Base-by-base conservation (phyloP, 2,113 vertebrate genomes). In the human (Homo sapiens) region DNA sequence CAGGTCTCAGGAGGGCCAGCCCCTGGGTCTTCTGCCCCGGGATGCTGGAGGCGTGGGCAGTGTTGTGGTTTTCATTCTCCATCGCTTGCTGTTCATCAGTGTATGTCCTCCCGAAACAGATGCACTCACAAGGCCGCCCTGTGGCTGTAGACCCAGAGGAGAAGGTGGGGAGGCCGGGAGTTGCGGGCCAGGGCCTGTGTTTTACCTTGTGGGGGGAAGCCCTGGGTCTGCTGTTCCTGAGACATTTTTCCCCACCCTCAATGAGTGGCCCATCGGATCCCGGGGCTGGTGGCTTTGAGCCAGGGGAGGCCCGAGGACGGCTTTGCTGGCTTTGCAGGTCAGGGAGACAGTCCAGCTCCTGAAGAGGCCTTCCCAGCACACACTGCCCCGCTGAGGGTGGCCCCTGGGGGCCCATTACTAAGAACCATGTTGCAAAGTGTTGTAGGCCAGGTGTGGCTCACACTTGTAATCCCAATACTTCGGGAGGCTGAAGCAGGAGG, bases 41-140 rank as follows among this genome's bases (percentile, higher is more conserved):
- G 80, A 12, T 38, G 3, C 35, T 2, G 80, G 43, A 52, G 93
- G 13, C 23, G 0, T 5, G 1, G 61, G 9, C 1, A 1, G 13
- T 0, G 1, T 8, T 5, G 3, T 14, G 85, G 45, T 55, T 76
- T 90, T 61, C 43, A 0, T 6, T 7, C 20, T 7, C 13, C 5
- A 1, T 1, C 2, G 25, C 45, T 43, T 12, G 9, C 3, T 6
- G 0, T 10, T 7, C n/a, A 0, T n/a, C 8, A 10, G 40, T 22
- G 3, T 14, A 0, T 22, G n/a, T 32, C 16, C 20, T 45, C n/a
- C 14, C 8, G 52, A 27, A 52, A 43, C 30, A 66, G 25, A 0
- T 6, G 0, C 64, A 8, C 8, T 27, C 4, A 18, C 14, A 30
- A 32, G 43, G 3, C 75, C 5, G 25, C n/a, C 17, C 72, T 1